Evolutionary conservation across 2,888 invertebrate genomes (phyloP).

Genomic region (Pammene fasciana): DNA sequence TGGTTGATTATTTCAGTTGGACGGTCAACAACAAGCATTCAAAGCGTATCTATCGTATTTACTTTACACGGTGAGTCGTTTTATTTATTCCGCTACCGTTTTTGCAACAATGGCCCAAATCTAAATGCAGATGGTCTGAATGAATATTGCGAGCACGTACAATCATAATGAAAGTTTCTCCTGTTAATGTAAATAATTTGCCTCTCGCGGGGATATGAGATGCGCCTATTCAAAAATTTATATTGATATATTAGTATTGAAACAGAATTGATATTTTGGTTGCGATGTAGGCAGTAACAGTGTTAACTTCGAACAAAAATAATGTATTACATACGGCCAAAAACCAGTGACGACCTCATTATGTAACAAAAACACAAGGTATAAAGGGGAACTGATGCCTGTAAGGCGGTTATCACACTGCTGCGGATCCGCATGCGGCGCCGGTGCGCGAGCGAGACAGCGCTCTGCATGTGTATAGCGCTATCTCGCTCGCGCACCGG

Average conservation of each 20-base stretch:
- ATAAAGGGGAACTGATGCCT: too few species aligned
- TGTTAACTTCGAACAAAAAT: too few species aligned
- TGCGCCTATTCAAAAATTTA: neutral
- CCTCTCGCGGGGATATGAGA: conserved; percentile 8
- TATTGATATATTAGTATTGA: neutral
- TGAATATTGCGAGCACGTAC: conserved; percentile 50
- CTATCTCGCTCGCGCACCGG: too few species aligned
- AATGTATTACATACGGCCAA: too few species aligned
- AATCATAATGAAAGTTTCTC: conserved; percentile 52
- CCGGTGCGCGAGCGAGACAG: too few species aligned
- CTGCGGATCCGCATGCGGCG: too few species aligned
- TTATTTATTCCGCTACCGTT: conserved; percentile 34
- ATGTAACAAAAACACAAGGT: too few species aligned
- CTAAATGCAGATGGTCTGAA: conserved; percentile 20
- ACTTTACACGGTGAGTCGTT: neutral
- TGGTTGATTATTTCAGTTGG: neutral
- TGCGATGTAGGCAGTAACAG: too few species aligned
- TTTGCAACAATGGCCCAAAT: conserved; percentile 32
- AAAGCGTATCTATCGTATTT: too few species aligned
- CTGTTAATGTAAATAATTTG: conserved; percentile 41
- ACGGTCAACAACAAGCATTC: neutral
- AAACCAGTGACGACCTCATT: too few species aligned
- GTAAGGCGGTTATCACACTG: too few species aligned
- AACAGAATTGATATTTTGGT: neutral
- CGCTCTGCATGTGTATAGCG: too few species aligned